Conservation (phyloP, 1,140 invertebrate species). For the silkworm (Bombyx mori) region DNA sequence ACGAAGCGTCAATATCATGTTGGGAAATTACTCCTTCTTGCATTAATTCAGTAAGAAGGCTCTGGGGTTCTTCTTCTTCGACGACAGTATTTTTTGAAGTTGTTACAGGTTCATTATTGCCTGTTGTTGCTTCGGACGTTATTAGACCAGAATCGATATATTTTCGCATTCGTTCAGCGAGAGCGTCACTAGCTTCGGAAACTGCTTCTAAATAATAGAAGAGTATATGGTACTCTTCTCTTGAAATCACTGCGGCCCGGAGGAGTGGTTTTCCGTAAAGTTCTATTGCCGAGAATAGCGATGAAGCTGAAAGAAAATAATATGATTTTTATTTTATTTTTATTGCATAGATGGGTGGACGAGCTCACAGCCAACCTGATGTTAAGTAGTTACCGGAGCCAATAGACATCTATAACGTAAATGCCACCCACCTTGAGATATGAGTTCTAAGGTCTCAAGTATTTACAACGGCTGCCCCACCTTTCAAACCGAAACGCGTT, state of each 20-base stretch:
- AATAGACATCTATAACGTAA: too few relatives aligned
- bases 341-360: too few relatives aligned
- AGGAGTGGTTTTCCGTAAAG: constrained; percentile 62
- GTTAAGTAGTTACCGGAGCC: too few relatives aligned
- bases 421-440: too few relatives aligned
- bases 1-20: constrained; percentile 56
- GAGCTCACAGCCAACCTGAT: too few relatives aligned
- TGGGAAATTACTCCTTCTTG: constrained; percentile 61
- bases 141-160: constrained; percentile 65
- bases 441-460: too few relatives aligned
- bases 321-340: too few relatives aligned
- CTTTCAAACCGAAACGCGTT: too few relatives aligned
- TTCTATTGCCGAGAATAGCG: constrained; percentile 59
- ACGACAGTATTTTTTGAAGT: constrained; percentile 19
- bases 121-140: constrained; percentile 24
- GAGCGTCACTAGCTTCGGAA: constrained; percentile 62
- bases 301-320: constrained; percentile 55
- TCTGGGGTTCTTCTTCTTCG: constrained; percentile 41
- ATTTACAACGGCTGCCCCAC: too few relatives aligned
- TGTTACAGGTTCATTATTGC: constrained; percentile 26
- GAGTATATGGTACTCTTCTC: constrained; percentile 61
- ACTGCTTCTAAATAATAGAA: constrained; percentile 66
- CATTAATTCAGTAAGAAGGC: constrained; percentile 60
- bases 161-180: constrained; percentile 61
- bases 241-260: constrained; percentile 57